phyloP scores from a whole-genome alignment of 2,113 vertebrate genomes.

The Suricata suricatta region DNA sequence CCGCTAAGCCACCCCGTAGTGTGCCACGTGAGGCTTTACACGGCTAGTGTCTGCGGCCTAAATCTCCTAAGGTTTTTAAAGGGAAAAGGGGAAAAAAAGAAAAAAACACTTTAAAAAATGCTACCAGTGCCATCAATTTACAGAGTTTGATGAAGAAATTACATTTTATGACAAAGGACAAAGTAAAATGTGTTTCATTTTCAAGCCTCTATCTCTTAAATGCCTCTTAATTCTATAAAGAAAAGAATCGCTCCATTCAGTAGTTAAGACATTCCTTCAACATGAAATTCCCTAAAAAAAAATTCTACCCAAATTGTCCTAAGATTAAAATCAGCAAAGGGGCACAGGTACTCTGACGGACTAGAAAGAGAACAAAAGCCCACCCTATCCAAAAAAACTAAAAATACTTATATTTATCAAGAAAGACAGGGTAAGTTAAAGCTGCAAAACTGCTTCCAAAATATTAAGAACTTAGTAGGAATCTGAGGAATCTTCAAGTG shows the following conservation, averaged over 20 bases:
- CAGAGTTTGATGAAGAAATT: not conserved
- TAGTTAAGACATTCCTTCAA: not conserved
- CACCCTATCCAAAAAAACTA: not conserved
- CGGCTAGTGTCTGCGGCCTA: not conserved
- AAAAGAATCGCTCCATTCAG: not conserved
- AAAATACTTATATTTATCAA: constrained; percentile 9
- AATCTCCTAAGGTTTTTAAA: not conserved
- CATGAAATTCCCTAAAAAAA: not conserved
- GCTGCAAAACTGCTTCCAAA: constrained; percentile 27
- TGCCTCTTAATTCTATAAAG: not conserved
- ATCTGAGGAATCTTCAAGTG: not conserved
- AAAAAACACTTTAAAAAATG: not conserved
- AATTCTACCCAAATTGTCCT: not conserved
- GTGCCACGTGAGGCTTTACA: not conserved
- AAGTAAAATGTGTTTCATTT: constrained; percentile 17
- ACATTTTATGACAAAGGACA: not conserved
- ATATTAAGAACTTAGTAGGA: not conserved
- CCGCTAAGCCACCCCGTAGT: not conserved
- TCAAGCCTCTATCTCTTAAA: not conserved
- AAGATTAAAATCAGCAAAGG: not conserved
- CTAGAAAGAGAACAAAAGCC: constrained; percentile 6
- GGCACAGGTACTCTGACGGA: not conserved
- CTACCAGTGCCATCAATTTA: not conserved
- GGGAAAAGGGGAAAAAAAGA: not conserved
- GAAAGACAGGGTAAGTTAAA: not conserved